phyloP scores from a whole-genome alignment of 2,113 vertebrate genomes.

The Rhagologus leucostigma region DNA sequence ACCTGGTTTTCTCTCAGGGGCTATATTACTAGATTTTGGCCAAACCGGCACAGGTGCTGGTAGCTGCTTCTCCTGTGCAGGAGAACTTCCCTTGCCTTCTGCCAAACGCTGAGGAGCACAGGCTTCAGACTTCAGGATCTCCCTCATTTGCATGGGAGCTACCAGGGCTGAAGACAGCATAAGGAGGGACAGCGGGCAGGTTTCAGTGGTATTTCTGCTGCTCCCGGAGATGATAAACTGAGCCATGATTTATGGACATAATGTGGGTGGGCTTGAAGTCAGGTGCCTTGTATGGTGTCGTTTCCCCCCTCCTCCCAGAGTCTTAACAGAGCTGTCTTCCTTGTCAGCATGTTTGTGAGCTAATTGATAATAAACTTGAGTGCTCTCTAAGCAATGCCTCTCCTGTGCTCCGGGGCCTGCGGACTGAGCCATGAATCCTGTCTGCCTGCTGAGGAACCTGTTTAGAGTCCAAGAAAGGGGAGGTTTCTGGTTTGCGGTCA shows the following conservation, averaged over 20 bases:
- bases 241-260: background rate
- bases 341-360: slow-evolving; percentile 28
- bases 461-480: slow-evolving; percentile 22
- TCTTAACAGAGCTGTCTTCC: slow-evolving; percentile 25
- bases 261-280: slow-evolving; percentile 30
- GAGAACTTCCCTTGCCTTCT: background rate
- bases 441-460: slow-evolving; percentile 46
- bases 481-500: slow-evolving; percentile 49
- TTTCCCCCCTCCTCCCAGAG: background rate
- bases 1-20: no score
- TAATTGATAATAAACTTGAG: slow-evolving; percentile 35
- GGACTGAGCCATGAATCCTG: background rate
- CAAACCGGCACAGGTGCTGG: no score
- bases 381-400: background rate
- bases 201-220: background rate
- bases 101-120: background rate
- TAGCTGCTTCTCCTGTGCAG: background rate
- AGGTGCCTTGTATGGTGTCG: slow-evolving; percentile 26
- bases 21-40: no score
- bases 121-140: background rate
- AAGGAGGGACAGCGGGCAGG: background rate
- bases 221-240: background rate
- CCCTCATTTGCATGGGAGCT: background rate
- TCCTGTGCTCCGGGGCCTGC: background rate
- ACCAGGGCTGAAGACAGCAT: background rate